Base-by-base conservation (phyloP, 2,888 invertebrate species). In the Lasioglossum villosulum region DNA sequence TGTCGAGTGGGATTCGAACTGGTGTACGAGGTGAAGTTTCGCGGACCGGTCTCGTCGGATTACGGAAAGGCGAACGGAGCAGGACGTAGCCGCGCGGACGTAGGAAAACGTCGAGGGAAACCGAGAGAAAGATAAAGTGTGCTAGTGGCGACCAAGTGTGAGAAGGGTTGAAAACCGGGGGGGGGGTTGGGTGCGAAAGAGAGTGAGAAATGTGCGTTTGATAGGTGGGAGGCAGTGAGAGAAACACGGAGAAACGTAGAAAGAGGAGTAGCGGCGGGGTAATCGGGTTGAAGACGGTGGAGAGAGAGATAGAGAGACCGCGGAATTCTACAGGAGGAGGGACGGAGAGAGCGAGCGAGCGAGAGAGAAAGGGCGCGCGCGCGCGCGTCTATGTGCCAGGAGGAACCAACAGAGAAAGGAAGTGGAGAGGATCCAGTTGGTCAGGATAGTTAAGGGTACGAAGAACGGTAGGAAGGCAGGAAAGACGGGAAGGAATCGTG, bases 351-450 rank as follows among this genome's bases (percentile, higher is more conserved):
- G 77, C 72, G 77, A 72, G 78, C n/a, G n/a, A 4, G 37, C 37
- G 37, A 75, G n/a, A 68, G 68, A 52, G 39, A 63, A 39, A 56
- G 27, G 27, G 80, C 74, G 91, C 77, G 89, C 81, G 83, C 82
- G 82, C 85, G 90, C 88, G 84, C 86, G 90, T 84, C 66, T 84
- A 79, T 80, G 84, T 85, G 89, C 73, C 87, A 84, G 89, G 83
- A 77, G 82, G 88, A 85, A 80, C 81, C 76, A 87, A 68, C 68
- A 80, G 48, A 80, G 86, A 84, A 90, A 89, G 88, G 84, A 86
- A 86, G 89, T 72, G 89, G 90, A 90, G 78, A 90, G 84, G 89
- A 88, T 48, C 74, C 77, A 75, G 81, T 75, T 80, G 86, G 86
- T 71, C 37, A 71, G 86, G 79, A 75, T 80, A 81, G 90, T 76